Percentiles rank a stretch among this genome's conserved stretches.
Evolutionary conservation across 2,113 vertebrate genomes (phyloP).

Genomic region (Lutjanus erythropterus): DNA sequence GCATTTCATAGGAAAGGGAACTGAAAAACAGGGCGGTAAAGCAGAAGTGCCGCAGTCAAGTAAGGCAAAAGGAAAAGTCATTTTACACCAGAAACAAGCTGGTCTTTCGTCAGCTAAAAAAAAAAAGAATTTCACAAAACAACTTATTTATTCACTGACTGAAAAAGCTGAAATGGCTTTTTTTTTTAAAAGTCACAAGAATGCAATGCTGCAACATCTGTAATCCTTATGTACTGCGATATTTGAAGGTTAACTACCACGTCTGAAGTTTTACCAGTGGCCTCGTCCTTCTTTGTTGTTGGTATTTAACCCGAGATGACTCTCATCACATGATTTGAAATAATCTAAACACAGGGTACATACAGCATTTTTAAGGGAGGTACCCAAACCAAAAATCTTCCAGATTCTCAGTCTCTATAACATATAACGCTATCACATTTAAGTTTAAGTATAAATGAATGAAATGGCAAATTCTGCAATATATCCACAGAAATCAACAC

Average conservation of each 20-base stretch:
- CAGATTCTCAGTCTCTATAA: too few relatives aligned
- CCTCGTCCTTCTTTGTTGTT: neutral
- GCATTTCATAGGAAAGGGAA: slow-evolving; percentile 63
- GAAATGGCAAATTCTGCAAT: too few relatives aligned
- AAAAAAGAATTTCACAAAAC: neutral
- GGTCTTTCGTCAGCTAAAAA: slow-evolving; percentile 7
- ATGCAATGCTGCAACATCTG: slow-evolving; percentile 6
- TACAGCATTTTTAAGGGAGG: too few relatives aligned
- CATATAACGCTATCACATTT: too few relatives aligned
- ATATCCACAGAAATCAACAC: too few relatives aligned
- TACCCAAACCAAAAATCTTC: too few relatives aligned
- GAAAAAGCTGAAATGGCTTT: slow-evolving; percentile 12
- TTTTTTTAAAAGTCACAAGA: neutral
- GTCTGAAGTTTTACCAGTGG: neutral
- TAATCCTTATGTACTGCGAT: neutral
- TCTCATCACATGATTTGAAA: neutral
- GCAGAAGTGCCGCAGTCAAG: slow-evolving; percentile 55
- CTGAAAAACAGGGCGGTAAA: slow-evolving; percentile 49
- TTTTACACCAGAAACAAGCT: neutral
- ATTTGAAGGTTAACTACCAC: slow-evolving; percentile 2
- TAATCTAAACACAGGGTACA: too few relatives aligned
- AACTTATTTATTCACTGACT: neutral
- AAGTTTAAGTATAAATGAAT: too few relatives aligned
- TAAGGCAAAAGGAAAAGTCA: slow-evolving; percentile 41
- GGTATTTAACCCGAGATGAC: too few relatives aligned